Base-by-base conservation (phyloP, 23 tunicate genomes). In the Ciona savignyi region DNA sequence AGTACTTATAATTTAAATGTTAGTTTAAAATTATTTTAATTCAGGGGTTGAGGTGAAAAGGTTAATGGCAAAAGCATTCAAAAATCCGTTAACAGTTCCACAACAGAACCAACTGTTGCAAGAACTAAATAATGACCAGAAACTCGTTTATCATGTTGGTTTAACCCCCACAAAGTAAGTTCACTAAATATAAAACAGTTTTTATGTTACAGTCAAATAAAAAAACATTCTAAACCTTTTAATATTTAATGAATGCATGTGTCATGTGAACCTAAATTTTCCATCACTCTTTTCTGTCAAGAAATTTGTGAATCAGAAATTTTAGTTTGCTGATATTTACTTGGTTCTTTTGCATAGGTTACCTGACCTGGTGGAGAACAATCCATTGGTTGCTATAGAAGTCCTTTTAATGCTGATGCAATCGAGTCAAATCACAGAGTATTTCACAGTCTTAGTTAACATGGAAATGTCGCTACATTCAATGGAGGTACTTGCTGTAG, bases 401-500 rank as follows among this genome's bases (percentile, higher is more conserved):
- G 92, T 90, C 21, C 71, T 95, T 0, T 35, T 89, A 60, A 79
- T 83, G 80, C 63, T 95, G 4, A 91, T 91, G 90, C 90, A 84
- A 30, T 84, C 91, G 19, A 84, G 77, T 72, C 90, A 84, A 68
- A 84, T 84, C 34, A 85, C 90, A 0, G 97, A 91, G 2, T 91
- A 91, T 67, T 91, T 91, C 30, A 73, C 91, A 15, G 91, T 84
- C 15, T 70, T 91, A 19, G 97, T 91, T 19, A 84, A 91, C 48
- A 91, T 91, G 97, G 97, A 91, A 21, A 91, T 91, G 97, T 91
- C 97, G 0, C 65, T 91, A 62, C 97, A 91, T 72, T 91, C 97
- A 6, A 91, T 91, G 97, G 97, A 91, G 84, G 91, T 84, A 77
- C 33, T 32, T 68, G 29, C 26, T 34, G 33, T 3, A 70, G 23